Percentiles rank a stretch among this genome's conserved stretches.
These are phyloP conservation scores for Rousettus leschenaultii DNA, from an alignment of 2,113 vertebrate species.

Conservation along the genomic window DNA sequence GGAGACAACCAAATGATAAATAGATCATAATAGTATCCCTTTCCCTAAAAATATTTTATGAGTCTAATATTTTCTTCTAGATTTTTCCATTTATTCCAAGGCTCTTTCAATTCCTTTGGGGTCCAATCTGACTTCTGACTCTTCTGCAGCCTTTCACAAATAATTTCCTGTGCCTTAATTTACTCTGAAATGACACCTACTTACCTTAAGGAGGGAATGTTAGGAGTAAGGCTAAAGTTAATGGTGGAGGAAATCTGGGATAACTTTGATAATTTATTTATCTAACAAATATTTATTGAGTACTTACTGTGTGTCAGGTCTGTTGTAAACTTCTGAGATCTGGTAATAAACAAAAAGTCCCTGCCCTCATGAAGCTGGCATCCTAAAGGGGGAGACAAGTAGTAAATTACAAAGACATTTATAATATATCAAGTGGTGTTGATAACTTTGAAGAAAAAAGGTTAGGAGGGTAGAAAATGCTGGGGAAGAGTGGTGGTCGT, in stretches of 20 bases:
- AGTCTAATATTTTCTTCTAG: not conserved
- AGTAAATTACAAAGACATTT: not conserved
- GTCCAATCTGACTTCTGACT: not conserved
- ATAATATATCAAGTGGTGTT: not conserved
- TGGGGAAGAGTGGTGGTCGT: not conserved
- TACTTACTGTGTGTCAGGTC: not conserved
- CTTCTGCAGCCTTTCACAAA: not conserved
- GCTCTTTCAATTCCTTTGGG: not conserved
- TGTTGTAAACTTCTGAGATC: not conserved
- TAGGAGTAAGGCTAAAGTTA: not conserved
- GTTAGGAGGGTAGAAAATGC: not conserved
- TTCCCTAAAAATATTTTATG: slow-evolving; percentile 9
- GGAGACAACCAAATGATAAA: not conserved
- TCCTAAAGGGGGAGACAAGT: not conserved
- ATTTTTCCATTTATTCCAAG: not conserved
- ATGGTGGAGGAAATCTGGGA: not conserved
- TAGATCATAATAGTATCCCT: not conserved
- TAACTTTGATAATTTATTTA: slow-evolving; percentile 19
- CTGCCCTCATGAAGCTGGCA: not conserved
- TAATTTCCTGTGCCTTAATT: not conserved
- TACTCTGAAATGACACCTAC: not conserved
- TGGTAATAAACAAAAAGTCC: not conserved
- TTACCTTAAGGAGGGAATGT: not conserved
- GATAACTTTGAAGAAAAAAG: not conserved
- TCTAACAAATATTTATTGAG: slow-evolving; percentile 6